phyloP scores from a whole-genome alignment of 2,888 invertebrate species.

The Thereva unica region DNA sequence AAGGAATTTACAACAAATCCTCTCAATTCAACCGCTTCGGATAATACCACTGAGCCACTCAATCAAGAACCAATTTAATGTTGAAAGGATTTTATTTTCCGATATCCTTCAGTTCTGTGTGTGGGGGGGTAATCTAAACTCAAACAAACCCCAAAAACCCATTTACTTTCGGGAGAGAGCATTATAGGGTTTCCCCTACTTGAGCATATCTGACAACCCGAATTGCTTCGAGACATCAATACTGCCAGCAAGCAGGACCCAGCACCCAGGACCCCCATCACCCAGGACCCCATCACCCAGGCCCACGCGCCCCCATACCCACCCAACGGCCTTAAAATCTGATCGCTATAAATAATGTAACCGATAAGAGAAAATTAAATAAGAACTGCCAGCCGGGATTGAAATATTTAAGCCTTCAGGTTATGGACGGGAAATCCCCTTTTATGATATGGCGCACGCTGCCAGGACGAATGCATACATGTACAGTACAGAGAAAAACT shows the following conservation, averaged over 20 bases:
- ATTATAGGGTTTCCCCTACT: constrained; percentile 1
- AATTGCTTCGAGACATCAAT: neutral
- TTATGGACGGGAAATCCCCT: too few species aligned
- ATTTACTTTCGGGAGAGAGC: neutral
- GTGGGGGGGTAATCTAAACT: constrained; percentile 24
- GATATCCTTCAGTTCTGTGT: constrained; percentile 21
- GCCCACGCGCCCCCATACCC: too few species aligned
- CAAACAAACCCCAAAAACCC: constrained; percentile 21
- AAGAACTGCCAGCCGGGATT: constrained; percentile 14
- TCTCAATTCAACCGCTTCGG: constrained; percentile 2
- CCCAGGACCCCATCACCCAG: too few species aligned
- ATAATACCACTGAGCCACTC: constrained; percentile 16
- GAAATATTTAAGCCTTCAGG: constrained; percentile 18
- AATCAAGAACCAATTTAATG: constrained; percentile 33
- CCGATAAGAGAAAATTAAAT: constrained; percentile 32
- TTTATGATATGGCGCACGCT: too few species aligned
- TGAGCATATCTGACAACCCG: constrained; percentile 16
- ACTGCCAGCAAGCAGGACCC: neutral
- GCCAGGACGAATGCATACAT: too few species aligned
- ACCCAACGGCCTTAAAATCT: constrained; percentile 9
- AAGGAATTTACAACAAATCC: constrained; percentile 10
- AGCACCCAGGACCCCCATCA: too few species aligned
- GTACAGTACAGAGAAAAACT: too few species aligned
- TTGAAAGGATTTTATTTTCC: constrained; percentile 29
- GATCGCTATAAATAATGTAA: constrained; percentile 30